Conservation (phyloP, 2,888 invertebrate species). For the Galerucella calmariensis region DNA sequence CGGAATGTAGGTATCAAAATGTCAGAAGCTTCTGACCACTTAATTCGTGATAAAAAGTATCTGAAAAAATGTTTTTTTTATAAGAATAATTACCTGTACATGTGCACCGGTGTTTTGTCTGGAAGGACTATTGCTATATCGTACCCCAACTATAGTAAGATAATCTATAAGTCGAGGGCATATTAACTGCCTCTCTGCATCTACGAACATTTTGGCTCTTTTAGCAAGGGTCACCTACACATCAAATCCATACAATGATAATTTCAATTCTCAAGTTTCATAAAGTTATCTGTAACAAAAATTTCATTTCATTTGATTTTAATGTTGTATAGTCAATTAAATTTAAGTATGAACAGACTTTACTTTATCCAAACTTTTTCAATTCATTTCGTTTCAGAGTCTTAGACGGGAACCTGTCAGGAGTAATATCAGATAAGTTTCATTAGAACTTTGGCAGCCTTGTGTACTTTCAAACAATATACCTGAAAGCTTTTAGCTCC, state of each 20-base stretch:
- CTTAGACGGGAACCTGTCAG: too few species aligned
- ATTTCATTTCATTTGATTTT: neutral
- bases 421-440: too few species aligned
- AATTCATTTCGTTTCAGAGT: too few species aligned
- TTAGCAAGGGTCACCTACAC: slow-evolving; percentile 43
- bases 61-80: slow-evolving; percentile 1
- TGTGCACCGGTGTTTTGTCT: slow-evolving; percentile 78
- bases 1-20: too few species aligned
- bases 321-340: neutral
- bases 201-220: slow-evolving; percentile 63
- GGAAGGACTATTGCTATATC: slow-evolving; percentile 73
- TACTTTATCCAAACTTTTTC: too few species aligned
- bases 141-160: slow-evolving; percentile 94
- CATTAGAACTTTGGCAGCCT: too few species aligned
- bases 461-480: too few species aligned
- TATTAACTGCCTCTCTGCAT: slow-evolving; percentile 81
- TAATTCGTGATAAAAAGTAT: neutral
- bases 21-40: too few species aligned
- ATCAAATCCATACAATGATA: slow-evolving; percentile 13
- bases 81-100: slow-evolving; percentile 73
- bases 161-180: slow-evolving; percentile 95
- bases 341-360: too few species aligned
- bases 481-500: too few species aligned
- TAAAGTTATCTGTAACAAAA: slow-evolving; percentile 21
- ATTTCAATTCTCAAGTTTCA: neutral